These are phyloP conservation scores for Melanerpes aurifrons DNA, from an alignment of 2,113 vertebrate species.

Conservation along the genomic window DNA sequence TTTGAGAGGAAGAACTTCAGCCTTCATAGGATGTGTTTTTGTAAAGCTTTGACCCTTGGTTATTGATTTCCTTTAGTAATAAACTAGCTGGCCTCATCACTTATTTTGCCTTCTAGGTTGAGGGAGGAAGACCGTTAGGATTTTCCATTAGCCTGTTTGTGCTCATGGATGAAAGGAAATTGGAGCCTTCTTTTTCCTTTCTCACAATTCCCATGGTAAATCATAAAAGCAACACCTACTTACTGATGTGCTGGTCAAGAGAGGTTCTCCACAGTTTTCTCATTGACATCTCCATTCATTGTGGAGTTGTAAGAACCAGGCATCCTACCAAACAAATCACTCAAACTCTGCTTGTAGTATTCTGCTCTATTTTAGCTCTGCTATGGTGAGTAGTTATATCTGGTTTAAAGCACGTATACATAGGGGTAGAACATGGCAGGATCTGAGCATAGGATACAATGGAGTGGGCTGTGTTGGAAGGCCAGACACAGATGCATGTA, in stretches of 20 bases:
- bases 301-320: neutral
- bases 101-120: neutral
- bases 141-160: conserved; percentile 37
- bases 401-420: neutral
- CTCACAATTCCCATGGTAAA: neutral
- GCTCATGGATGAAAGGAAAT: neutral
- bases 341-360: neutral
- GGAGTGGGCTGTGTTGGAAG: neutral
- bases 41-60: conserved; percentile 42
- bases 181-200: conserved; percentile 24
- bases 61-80: conserved; percentile 43
- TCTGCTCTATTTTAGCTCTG: neutral
- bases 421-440: neutral
- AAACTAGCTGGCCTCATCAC: neutral
- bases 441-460: rapidly evolving
- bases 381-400: neutral
- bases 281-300: neutral
- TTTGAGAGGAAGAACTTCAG: conserved; percentile 26
- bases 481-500: neutral
- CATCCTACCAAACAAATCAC: neutral
- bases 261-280: neutral
- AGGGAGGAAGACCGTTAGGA: neutral
- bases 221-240: conserved; percentile 18
- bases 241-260: neutral
- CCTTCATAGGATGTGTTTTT: conserved; percentile 28